phyloP scores from a whole-genome alignment of 2,888 invertebrate genomes.

The Cheilosia vulpina region DNA sequence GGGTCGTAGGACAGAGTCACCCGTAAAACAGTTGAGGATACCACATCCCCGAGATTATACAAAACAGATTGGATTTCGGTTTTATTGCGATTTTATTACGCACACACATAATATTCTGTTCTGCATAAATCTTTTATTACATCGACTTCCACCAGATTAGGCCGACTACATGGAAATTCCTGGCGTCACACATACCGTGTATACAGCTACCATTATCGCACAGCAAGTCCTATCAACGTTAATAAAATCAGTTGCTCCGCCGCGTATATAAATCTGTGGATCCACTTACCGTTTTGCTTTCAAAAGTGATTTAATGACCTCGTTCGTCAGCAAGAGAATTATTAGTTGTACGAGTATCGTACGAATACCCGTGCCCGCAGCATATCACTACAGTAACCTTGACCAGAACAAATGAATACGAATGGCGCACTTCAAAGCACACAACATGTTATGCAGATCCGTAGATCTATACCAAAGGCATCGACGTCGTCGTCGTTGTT shows the following conservation, averaged over 20 bases:
- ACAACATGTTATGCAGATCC: constrained; percentile 41
- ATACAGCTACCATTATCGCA: neutral
- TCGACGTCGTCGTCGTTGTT: constrained; percentile 1
- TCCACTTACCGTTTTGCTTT: constrained; percentile 61
- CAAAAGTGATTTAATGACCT: constrained; percentile 54
- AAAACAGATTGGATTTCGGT: constrained; percentile 3
- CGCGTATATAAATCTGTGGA: constrained; percentile 31
- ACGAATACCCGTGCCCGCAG: neutral
- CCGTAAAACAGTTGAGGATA: constrained; percentile 1
- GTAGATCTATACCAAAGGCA: neutral
- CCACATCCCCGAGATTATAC: constrained; percentile 4
- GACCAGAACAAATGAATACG: constrained; percentile 55
- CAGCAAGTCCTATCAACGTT: constrained; percentile 40
- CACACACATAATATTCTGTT: neutral
- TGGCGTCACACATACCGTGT: constrained; percentile 10
- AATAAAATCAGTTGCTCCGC: constrained; percentile 38
- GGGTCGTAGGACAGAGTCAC: no score
- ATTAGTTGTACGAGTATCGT: constrained; percentile 7
- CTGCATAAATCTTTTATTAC: constrained; percentile 31
- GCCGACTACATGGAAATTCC: constrained; percentile 32
- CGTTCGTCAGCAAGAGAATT: constrained; percentile 7
- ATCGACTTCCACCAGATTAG: constrained; percentile 49
- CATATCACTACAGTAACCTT: constrained; percentile 50
- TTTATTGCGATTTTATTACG: constrained; percentile 29
- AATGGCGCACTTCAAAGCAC: constrained; percentile 30